phyloP scores from a whole-genome alignment of 2,797 vertebrate species.

The Sebastes steindachneri region DNA sequence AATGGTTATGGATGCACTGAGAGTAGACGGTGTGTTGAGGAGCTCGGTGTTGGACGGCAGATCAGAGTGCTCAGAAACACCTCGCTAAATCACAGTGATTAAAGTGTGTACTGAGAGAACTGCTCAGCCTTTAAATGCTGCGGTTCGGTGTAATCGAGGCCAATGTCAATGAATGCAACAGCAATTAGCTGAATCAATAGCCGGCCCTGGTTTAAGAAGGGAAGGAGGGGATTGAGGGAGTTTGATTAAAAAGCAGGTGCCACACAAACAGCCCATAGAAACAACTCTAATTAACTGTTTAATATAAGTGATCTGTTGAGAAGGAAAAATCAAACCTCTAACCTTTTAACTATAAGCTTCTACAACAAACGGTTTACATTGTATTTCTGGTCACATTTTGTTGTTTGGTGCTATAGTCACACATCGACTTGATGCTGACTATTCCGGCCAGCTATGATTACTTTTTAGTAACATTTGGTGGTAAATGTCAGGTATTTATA shows the following conservation, averaged over 20 bases:
- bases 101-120: neutral
- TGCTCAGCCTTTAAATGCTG: conserved; percentile 5
- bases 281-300: neutral
- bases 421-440: neutral
- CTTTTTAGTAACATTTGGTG: neutral
- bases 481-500: neutral
- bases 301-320: neutral
- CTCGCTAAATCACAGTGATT: conserved; percentile 8
- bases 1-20: conserved; percentile 43
- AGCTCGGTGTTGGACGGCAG: neutral
- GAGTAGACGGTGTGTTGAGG: neutral
- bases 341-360: neutral
- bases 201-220: neutral
- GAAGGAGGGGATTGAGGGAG: neutral
- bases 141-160: neutral
- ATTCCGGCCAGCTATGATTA: neutral
- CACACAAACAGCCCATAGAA: neutral
- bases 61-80: conserved; percentile 8
- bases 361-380: too few species aligned
- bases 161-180: conserved; percentile 14
- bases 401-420: neutral
- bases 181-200: conserved; percentile 33
- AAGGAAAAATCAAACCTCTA: neutral
- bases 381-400: neutral
- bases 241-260: conserved; percentile 20